Conservation (phyloP, 2,797 vertebrate species). For the Protosalanx chinensis region DNA sequence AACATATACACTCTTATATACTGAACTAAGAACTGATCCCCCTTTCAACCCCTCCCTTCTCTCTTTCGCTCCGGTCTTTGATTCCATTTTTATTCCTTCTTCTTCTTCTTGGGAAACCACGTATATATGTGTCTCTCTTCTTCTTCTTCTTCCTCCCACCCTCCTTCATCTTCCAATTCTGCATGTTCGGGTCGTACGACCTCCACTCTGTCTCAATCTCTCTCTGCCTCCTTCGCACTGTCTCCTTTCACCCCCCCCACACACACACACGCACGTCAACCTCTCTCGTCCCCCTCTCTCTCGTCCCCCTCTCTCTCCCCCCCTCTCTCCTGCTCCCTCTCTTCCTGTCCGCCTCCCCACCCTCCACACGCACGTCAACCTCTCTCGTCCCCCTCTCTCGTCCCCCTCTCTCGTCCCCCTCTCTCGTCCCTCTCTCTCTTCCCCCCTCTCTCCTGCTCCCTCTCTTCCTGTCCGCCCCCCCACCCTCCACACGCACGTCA, state of each 20-base stretch:
- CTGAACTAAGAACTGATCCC: slow-evolving; percentile 65
- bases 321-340: slow-evolving; percentile 9
- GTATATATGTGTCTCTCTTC: slow-evolving; percentile 27
- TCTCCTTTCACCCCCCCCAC: slow-evolving; percentile 1
- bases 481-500: neutral
- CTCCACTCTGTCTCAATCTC: slow-evolving; percentile 24
- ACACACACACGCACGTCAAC: neutral
- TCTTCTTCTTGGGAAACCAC: slow-evolving; percentile 45
- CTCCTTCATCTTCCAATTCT: slow-evolving; percentile 20
- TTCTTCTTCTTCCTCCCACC: slow-evolving; percentile 16
- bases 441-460: neutral
- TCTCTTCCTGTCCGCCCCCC: slow-evolving; percentile 6
- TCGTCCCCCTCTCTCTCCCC: neutral
- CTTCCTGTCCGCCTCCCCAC: slow-evolving; percentile 10
- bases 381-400: slow-evolving; percentile 19
- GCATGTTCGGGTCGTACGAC: slow-evolving; percentile 39
- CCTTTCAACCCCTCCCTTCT: slow-evolving; percentile 60
- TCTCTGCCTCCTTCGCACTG: slow-evolving; percentile 26
- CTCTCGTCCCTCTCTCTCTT: slow-evolving; percentile 58
- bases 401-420: slow-evolving; percentile 41
- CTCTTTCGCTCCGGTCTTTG: slow-evolving; percentile 56
- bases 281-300: slow-evolving; percentile 7
- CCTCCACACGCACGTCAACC: neutral
- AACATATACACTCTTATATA: slow-evolving; percentile 56
- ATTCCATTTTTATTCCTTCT: slow-evolving; percentile 27